Base-by-base conservation (phyloP, 2,797 vertebrate species). In the Discoglossus pictus region DNA sequence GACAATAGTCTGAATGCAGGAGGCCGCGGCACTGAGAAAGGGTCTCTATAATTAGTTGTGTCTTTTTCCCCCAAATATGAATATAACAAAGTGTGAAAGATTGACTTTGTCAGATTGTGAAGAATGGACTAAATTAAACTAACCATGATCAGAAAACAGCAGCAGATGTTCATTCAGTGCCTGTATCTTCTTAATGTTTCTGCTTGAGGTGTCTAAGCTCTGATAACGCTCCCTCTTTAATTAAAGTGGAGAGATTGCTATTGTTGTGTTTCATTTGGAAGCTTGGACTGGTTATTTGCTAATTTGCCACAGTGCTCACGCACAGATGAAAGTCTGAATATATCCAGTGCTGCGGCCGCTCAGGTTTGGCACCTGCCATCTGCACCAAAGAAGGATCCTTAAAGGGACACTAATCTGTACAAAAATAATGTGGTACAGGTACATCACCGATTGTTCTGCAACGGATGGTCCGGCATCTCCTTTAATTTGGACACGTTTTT, bases 71-170 rank as follows among this genome's bases (percentile, higher is more conserved):
- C 27, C 55, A 64, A 71, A 71, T 71, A 46, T 44, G 60, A 71
- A 71, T 71, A 71, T 71, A 71, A 71, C 68, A 64, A 59, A 71
- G 60, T 63, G 68, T 64, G 52, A 75, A 78, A 67, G 79, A 80
- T 47, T 80, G 43, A 75, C 78, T 81, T 82, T 80, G 55, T 77
- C 72, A 73, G 54, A 72, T 80, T 71, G 68, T 71, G 68, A 64
- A 71, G 61, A 71, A 71, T 71, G 68, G 68, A 62, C 52, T 64
- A 64, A 71, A 71, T 71, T 71, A 71, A 71, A 64, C 61, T 64
- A 71, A 64, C 68, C 68, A 64, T 10, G 68, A 71, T 71, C 68
- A 71, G 68, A 71, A 70, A 71, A 64, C 68, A 71, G 53, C 24
- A 71, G 68, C 68, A 71, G 68, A 71, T 71, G 68, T 64, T 71